Conservation (phyloP, 2,797 vertebrate species). For the Acropternis orthonyx region DNA sequence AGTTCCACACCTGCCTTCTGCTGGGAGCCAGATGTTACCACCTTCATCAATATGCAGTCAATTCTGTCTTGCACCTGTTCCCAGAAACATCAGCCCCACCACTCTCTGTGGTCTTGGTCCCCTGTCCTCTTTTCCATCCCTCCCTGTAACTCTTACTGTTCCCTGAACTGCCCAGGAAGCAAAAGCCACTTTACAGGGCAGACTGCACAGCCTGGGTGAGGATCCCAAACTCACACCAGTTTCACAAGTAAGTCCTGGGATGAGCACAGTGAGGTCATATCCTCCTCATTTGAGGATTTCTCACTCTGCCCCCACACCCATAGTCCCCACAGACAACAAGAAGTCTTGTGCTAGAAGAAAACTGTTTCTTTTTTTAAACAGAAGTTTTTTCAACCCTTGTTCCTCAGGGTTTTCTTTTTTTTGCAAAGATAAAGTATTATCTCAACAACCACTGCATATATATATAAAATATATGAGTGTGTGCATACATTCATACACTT, state of each 20-base stretch:
- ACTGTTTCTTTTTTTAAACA: neutral
- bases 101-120: fast-evolving
- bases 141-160: neutral
- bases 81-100: neutral
- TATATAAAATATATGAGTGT: neutral
- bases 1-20: neutral
- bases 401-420: neutral
- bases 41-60: neutral
- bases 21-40: neutral
- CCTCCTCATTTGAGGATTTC: neutral
- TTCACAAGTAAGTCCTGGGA: neutral
- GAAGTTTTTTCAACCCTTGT: neutral
- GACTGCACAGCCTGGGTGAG: neutral
- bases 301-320: neutral
- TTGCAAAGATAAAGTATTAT: conserved; percentile 45
- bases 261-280: neutral
- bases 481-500: conserved; percentile 25
- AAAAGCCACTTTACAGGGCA: neutral
- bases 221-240: neutral
- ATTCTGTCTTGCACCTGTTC: neutral
- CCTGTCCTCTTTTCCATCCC: neutral
- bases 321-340: neutral
- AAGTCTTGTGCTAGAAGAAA: neutral
- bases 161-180: neutral
- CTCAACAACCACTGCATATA: conserved; percentile 33